Evolutionary conservation across 2,797 vertebrate species (phyloP), one percentile per base, ranked within the genome.

Genomic region (Premnoplex brunnescens): DNA sequence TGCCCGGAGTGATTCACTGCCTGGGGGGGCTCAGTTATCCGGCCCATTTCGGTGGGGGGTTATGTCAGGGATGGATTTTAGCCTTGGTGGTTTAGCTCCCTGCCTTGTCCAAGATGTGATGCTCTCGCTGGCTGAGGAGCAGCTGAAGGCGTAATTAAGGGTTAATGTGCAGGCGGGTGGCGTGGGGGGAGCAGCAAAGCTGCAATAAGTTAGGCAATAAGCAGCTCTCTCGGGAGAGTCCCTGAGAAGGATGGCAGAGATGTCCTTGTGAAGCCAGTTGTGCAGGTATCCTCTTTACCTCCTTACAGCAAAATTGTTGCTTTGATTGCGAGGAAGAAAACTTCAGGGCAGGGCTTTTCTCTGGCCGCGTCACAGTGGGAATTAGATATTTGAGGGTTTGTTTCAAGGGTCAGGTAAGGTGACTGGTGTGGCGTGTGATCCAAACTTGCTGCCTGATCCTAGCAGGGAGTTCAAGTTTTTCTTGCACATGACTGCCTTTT

Each of bases 221-320:
- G 79, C 86, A 66, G n/a, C 14, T 1, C 55, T 69, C 72, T 89
- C 71, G 46, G 84, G 88, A 94, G 78, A 72, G 28, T 55, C 79
- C 16, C 73, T 79, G 81, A 39, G 93, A 56, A 97, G 91, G 91
- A 93, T 69, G 93, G 76, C 69, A 94, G 94, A 78, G 75, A 87
- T 83, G 39, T 75, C 7, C 89, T 73, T 73, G 67, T 22, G 82
- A 63, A 86, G 89, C 73, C 85, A 85, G 1, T 86, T 55, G 85
- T 56, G 59, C 93, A 91, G 95, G 95, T 96, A 95, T 90, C 88
- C 37, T 74, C 88, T 95, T 96, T 95, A 69, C 77, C 80, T 94
- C 73, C 67, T 94, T 96, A 46, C 3, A 20, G 56, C 74, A 46
- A 41, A 78, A 37, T 17, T 51, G 36, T 69, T 84, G 77, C 88